Evolutionary conservation across 2,113 vertebrate genomes (phyloP).

Genomic region (Tinamus guttatus): DNA sequence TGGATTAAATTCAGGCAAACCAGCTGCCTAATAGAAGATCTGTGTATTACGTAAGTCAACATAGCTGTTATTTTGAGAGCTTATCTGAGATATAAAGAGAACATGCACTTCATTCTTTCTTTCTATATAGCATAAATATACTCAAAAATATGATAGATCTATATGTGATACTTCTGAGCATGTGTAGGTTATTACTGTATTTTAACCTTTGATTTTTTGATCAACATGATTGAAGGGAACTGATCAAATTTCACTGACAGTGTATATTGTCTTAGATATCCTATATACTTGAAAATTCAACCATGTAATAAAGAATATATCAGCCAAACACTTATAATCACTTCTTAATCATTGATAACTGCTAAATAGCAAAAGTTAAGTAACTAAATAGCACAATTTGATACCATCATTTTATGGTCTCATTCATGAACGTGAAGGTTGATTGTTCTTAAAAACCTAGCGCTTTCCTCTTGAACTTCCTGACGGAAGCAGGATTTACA

Average conservation of each 20-base stretch:
- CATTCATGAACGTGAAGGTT: not conserved
- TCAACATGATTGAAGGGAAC: not conserved
- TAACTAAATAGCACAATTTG: not conserved
- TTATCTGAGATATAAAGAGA: conserved; percentile 4
- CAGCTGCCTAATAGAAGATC: not conserved
- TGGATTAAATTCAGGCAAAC: conserved; percentile 23
- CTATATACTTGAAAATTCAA: not conserved
- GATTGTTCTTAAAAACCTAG: not conserved
- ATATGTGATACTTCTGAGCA: not conserved
- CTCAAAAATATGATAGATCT: not conserved
- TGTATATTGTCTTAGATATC: not conserved
- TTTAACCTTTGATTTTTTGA: not conserved
- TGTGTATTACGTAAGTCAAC: not conserved
- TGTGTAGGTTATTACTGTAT: not conserved
- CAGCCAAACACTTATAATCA: not conserved
- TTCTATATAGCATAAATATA: not conserved
- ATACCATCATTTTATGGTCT: not conserved
- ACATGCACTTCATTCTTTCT: not conserved
- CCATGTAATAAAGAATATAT: not conserved
- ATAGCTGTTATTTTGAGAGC: conserved; percentile 37
- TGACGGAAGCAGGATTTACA: not conserved
- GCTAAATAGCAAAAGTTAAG: not conserved
- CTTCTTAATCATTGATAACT: not conserved
- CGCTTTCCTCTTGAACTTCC: not conserved
- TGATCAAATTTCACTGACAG: not conserved